Base-by-base conservation (phyloP, 1,140 invertebrate genomes). In the Drosophila erecta region DNA sequence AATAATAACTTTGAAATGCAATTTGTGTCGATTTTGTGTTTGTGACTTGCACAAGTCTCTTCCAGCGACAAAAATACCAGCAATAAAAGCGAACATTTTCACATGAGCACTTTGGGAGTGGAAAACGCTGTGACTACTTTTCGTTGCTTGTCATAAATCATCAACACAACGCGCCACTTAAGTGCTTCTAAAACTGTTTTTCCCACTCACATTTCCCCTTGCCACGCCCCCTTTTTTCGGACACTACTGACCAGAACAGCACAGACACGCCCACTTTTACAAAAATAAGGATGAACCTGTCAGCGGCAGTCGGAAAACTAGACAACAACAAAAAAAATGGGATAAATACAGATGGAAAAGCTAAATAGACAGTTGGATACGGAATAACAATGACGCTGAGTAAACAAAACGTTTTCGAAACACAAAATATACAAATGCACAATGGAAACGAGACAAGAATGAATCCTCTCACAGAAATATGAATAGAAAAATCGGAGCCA, bases 81-180 rank as follows among this genome's bases (percentile, higher is more conserved):
- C 40, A 47, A 38, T 44, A 62, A 44, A 30, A 47, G 24, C 56
- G 56, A 30, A 54, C 38, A 41, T 37, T 55, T 43, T 66, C 43
- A 59, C 46, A 54, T 57, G 64, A 44, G 59, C 43, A 60, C 53
- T 51, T 40, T 27, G 55, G 20, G 15, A 44, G 58, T 24, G 54
- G 22, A 43, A 70, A 57, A 57, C 12, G 67, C 51, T 57, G 43
- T 40, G 50, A 70, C 65, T 56, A 41, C 66, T 65, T 76, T 59
- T 47, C 61, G 53, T 22, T 50, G 56, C 62, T 70, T 87, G 84
- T 83, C 83, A 87, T 87, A 87, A 87, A 87, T 87, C 83, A 87
- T 86, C 83, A 83, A 76, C 83, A 89, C 71, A 87, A 87, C 84
- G 75, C 79, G 72, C 75, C 84, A 89, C 83, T 89, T 87, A 89